phyloP scores from a whole-genome alignment of 2,888 invertebrate species.

The Drosophila eohydei region DNA sequence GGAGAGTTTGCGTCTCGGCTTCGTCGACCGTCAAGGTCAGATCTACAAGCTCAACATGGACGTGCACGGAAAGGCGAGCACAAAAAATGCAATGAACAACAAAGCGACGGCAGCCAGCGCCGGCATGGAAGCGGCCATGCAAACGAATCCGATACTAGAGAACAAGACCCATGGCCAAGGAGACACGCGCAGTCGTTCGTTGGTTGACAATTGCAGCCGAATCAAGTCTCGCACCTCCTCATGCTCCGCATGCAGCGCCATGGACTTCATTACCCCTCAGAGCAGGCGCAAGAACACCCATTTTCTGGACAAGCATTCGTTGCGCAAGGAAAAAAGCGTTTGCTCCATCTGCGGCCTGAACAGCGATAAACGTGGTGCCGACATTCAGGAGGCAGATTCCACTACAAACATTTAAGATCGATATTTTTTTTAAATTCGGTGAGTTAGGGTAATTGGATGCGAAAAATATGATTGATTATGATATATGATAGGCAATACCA shows the following conservation, averaged over 20 bases:
- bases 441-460: no score
- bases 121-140: neutral
- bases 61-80: fast-evolving
- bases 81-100: neutral
- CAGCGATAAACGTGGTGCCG: conserved; percentile 18
- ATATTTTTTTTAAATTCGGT: neutral
- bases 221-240: conserved; percentile 3
- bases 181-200: conserved; percentile 24
- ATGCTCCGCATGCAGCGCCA: conserved; percentile 8
- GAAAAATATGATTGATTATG: no score
- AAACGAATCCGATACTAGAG: fast-evolving
- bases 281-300: conserved; percentile 6
- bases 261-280: neutral
- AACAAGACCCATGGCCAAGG: conserved; percentile 19
- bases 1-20: conserved; percentile 34
- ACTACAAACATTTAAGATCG: neutral
- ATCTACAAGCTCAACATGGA: conserved; percentile 24
- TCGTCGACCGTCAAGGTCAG: conserved; percentile 26
- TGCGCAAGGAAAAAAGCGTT: conserved; percentile 6
- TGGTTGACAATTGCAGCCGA: neutral
- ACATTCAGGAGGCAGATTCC: conserved; percentile 9
- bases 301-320: conserved; percentile 2
- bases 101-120: neutral
- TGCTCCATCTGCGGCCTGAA: conserved; percentile 29
- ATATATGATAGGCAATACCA: no score